Evolutionary conservation across 2,113 vertebrate species (phyloP).

Genomic region (Cephalopholis sonnerati): DNA sequence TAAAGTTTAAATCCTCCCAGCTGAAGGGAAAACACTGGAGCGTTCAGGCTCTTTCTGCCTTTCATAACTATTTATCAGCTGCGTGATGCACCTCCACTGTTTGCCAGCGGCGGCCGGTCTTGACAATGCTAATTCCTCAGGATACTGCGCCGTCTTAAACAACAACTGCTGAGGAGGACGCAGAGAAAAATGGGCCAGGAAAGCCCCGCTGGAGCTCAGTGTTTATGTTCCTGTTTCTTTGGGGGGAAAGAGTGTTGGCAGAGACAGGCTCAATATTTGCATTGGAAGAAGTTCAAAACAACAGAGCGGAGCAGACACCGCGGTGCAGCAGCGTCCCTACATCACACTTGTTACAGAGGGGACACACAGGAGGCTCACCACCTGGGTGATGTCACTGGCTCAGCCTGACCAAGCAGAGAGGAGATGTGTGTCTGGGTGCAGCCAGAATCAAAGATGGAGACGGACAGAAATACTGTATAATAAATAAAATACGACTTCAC

Average conservation of each 20-base stretch:
- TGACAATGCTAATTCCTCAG: conserved; percentile 13
- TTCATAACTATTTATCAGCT: conserved; percentile 10
- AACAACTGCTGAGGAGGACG: background rate
- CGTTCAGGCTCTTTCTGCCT: background rate
- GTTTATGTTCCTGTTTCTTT: conserved; percentile 4
- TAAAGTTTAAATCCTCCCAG: background rate
- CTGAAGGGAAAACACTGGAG: background rate
- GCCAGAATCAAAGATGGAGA: too few relatives aligned
- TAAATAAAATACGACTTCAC: too few relatives aligned
- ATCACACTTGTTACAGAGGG: too few relatives aligned
- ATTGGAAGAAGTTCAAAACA: background rate
- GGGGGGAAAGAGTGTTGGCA: background rate
- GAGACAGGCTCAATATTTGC: background rate
- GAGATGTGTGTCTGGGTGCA: too few relatives aligned
- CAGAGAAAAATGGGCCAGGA: background rate
- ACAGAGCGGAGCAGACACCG: too few relatives aligned
- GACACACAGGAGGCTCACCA: too few relatives aligned
- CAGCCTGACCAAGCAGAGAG: too few relatives aligned
- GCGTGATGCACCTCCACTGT: background rate
- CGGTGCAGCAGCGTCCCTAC: too few relatives aligned
- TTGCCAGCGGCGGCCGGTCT: background rate
- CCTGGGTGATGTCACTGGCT: too few relatives aligned
- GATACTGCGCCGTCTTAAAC: background rate
- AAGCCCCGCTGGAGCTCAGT: background rate
- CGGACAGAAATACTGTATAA: too few relatives aligned